phyloP scores from a whole-genome alignment of 2,113 vertebrate species.

The Actenoides lindsayi region DNA sequence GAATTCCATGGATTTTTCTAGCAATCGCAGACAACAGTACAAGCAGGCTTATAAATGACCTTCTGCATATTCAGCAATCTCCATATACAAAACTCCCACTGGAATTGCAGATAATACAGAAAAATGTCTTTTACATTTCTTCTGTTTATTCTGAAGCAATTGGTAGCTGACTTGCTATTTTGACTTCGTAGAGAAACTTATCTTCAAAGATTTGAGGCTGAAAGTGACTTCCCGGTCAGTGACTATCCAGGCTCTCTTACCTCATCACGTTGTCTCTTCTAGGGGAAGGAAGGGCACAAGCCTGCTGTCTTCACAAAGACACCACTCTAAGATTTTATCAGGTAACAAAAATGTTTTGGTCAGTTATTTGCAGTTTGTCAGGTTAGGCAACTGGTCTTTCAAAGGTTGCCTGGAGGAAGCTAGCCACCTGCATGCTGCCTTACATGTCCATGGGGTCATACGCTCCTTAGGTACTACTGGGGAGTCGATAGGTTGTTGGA shows the following conservation, averaged over 20 bases:
- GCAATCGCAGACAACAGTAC: not conserved
- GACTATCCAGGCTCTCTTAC: not conserved
- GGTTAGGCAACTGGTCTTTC: not conserved
- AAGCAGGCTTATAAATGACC: not conserved
- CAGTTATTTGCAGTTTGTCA: not conserved
- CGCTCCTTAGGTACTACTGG: accelerated
- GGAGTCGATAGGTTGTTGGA: not conserved
- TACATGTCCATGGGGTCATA: not conserved
- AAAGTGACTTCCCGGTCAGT: not conserved
- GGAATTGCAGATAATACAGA: not conserved
- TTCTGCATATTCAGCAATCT: not conserved
- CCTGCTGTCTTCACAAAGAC: not conserved
- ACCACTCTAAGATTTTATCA: not conserved
- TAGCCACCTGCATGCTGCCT: not conserved
- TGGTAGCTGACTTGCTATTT: not conserved
- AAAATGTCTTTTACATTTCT: not conserved
- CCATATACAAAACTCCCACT: not conserved
- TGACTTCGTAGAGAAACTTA: not conserved
- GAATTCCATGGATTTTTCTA: not conserved
- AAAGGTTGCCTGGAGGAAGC: not conserved
- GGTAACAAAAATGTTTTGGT: not conserved
- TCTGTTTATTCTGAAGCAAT: not conserved
- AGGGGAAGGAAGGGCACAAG: not conserved
- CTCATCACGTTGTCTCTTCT: not conserved
- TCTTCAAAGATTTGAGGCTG: not conserved